These are phyloP conservation scores for Griposia aprilina DNA, from an alignment of 2,888 invertebrate species.

Conservation along the genomic window DNA sequence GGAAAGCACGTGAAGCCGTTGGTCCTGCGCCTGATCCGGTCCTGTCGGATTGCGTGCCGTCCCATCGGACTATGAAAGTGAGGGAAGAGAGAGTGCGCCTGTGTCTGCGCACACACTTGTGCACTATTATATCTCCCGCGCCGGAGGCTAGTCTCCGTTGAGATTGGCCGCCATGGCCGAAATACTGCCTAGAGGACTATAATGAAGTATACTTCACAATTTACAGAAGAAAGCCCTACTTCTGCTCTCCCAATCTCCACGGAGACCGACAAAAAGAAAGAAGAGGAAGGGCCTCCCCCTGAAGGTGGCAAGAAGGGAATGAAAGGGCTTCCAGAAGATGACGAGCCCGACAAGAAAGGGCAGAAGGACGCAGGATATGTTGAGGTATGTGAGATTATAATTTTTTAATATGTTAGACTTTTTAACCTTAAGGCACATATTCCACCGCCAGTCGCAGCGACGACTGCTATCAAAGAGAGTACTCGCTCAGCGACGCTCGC, in stretches of 20 bases:
- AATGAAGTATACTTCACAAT: not conserved
- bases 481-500: too few species aligned
- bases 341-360: slow-evolving; percentile 78
- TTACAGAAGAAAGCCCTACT: slow-evolving; percentile 53
- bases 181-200: not conserved
- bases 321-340: slow-evolving; percentile 73
- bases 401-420: not conserved
- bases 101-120: too few species aligned
- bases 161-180: not conserved
- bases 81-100: too few species aligned
- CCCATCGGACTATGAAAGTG: too few species aligned
- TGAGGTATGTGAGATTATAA: slow-evolving; percentile 73
- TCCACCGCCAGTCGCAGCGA: not conserved
- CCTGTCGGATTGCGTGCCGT: too few species aligned
- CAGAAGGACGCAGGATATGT: slow-evolving; percentile 84
- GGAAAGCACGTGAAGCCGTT: too few species aligned
- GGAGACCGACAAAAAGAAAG: slow-evolving; percentile 38
- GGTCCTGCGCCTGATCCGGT: too few species aligned
- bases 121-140: not conserved
- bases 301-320: slow-evolving; percentile 76
- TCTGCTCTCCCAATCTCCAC: slow-evolving; percentile 41
- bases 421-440: not conserved
- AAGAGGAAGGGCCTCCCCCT: slow-evolving; percentile 65
- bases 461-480: too few species aligned
- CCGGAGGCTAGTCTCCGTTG: too few species aligned